Evolutionary conservation across 2,113 vertebrate genomes (phyloP), one percentile per base, ranked within the genome.

Genomic region (Oncorhynchus keta): DNA sequence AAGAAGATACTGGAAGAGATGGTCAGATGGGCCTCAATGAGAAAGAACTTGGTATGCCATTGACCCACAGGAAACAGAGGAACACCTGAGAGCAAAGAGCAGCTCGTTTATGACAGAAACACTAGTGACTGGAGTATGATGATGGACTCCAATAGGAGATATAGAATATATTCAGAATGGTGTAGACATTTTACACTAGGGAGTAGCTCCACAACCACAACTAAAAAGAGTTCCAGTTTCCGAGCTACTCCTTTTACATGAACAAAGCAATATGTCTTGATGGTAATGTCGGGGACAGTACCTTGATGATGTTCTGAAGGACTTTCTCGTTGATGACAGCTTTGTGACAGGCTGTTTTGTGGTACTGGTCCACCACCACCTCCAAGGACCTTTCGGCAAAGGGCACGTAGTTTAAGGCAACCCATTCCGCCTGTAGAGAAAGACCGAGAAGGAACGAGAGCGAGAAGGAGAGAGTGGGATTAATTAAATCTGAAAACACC

Each of bases 321-420:
- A 99, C 97, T 3, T 95, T 98, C 85, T 98, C 96, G 22, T 92
- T 97, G 91, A 99, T 96, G 81, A 99, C 97, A 59, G 98, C 97
- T 93, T 99, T 99, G 90, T 99, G 98, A 87, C 98, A 99, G 55
- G 98, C 97, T 45, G 98, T 99, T 90, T 99, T 99, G 80, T 99
- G 97, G 90, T 99, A 98, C 66, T 99, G 93, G 87, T 99, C 97
- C 87, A 97, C 96, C 86, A 99, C 93, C 84, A 98, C 96, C 93
- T 99, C 97, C 86, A 99, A 68, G 48, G 98, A 99, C 73, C 95
- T 95, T 91, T 99, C 98, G 70, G 98, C 98, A 93, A 99, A 99
- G 6, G 98, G 98, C 79, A 99, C 97, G 0, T 99, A 99, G 94
- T 99, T 99, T 95, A 99, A 91, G 84, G 97, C 98, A 83, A 99